Base-by-base conservation (phyloP, 2,888 invertebrate genomes). In the Nemotelus nigrinus region DNA sequence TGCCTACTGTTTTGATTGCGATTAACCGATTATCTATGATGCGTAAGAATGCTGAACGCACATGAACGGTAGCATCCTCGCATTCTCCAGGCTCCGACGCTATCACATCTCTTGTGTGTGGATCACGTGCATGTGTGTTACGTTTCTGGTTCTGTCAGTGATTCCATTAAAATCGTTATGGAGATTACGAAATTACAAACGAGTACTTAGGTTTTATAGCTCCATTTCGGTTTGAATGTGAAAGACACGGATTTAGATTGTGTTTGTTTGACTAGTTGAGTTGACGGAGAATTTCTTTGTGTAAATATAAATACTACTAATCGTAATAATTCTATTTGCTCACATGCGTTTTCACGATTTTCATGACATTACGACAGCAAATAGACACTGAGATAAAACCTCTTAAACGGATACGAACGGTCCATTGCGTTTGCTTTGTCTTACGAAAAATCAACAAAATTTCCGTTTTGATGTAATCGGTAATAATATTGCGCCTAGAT, bases 21-120 rank as follows among this genome's bases (percentile, higher is more conserved):
- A 70, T 70, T 70, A 70, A 53, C 70, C 70, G 70, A 70, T 70
- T 70, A 70, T 39, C 70, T 4, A 41, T 70, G 70, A 70, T 70
- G 70, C 70, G 70, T 70, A 70, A 25, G 48, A 25, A 45, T 70
- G 39, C 4, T 50, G 50, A 45, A 45, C 55, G 43, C 67, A n/a
- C 67, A 41, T 2, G n/a, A 48, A 10, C 70, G 47, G 70, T 70
- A 70, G 70, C 70, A 53, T 70, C 70, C 55, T 53, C 39, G 43
- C 2, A n/a, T 5, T 50, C 67, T n/a, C 47, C 39, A 67, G 48
- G 50, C 50, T 48, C 39, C 67, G n/a, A 39, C 10, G 3, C 7
- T n/a, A 50, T 67, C 67, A n/a, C 2, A 55, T 44, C 70, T 53
- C 55, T 43, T 50, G 70, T 53, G 55, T 53, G 70, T 53, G 10